Evolutionary conservation across 1,140 invertebrate genomes (phyloP), one percentile per base, ranked within the genome.

Genomic region (Maconellicoccus hirsutus): DNA sequence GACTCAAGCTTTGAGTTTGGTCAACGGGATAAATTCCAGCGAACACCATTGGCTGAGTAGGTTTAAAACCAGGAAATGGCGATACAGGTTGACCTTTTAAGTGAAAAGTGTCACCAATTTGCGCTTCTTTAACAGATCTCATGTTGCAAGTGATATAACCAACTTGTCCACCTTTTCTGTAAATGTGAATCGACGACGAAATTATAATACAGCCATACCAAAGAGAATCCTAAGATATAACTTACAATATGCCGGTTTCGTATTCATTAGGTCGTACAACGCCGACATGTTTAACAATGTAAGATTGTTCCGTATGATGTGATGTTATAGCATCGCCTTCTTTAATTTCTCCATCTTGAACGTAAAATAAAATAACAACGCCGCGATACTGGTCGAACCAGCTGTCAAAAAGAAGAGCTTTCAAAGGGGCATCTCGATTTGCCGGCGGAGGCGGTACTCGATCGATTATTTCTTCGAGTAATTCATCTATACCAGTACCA

Each of bases 1-100:
- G 79, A 66, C 82, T 80, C 14, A 83, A 75, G 78, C 90, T 88
- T 76, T 97, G 87, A 1, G 91, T 89, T 77, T 95, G 91, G 80
- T 98, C 93, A 39, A 89, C 82, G 0, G 97, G 96, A 81, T 91
- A 99, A 70, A 98, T 83, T 0, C 96, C 96, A 74, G 94, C 93
- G 82, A 90, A 98, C 6, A 98, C 94, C 86, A 98, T 94, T 14
- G 96, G 90, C 78, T 88, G 88, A 7, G 88, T 82, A 26, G 83
- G 81, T 74, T 84, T 82, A 77, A 94, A 92, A 27, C 84, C 85
- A 27, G 82, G 77, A 27, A 92, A 77, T 10, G 86, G 79, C 74
- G 87, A 84, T 0, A 90, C 84, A 1, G 79, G 76, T 1, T 75
- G 66, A 12, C 79, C 76, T 71, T 82, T 82, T 6, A 84, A 78